phyloP scores from a whole-genome alignment of 2,113 vertebrate species.

The Scomber japonicus region DNA sequence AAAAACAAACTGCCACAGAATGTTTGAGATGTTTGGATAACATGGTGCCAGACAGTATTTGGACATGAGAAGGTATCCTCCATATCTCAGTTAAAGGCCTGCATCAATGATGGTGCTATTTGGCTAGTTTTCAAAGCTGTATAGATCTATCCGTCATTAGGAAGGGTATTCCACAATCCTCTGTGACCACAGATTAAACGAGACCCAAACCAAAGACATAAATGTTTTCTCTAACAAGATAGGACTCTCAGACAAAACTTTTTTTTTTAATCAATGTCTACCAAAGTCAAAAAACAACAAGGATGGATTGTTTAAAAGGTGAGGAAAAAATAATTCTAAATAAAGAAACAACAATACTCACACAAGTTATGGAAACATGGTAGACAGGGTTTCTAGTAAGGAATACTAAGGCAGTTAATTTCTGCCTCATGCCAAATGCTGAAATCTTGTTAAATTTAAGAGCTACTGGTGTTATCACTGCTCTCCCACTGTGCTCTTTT shows the following conservation, averaged over 20 bases:
- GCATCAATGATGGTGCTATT: neutral
- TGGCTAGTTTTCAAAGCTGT: neutral
- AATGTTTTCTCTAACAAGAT: slow-evolving; percentile 21
- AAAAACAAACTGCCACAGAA: neutral
- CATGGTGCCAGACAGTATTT: neutral
- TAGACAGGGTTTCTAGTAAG: neutral
- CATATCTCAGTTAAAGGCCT: slow-evolving; percentile 14
- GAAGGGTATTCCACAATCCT: neutral
- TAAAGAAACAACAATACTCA: neutral
- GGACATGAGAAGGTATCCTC: neutral
- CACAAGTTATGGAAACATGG: neutral
- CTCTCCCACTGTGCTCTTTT: no score
- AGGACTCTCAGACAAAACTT: neutral
- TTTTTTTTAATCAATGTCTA: slow-evolving; percentile 2
- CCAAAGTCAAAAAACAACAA: slow-evolving; percentile 13
- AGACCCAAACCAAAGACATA: neutral
- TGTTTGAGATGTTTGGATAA: neutral
- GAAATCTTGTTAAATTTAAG: no score
- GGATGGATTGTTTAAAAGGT: slow-evolving; percentile 7
- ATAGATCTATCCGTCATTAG: slow-evolving; percentile 20
- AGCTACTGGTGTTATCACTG: no score
- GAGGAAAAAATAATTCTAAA: neutral
- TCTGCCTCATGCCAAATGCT: no score
- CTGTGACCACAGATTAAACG: slow-evolving; percentile 13
- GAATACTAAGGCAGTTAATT: no score